Conservation (phyloP, 1,140 invertebrate species). For the Ostrea edulis region DNA sequence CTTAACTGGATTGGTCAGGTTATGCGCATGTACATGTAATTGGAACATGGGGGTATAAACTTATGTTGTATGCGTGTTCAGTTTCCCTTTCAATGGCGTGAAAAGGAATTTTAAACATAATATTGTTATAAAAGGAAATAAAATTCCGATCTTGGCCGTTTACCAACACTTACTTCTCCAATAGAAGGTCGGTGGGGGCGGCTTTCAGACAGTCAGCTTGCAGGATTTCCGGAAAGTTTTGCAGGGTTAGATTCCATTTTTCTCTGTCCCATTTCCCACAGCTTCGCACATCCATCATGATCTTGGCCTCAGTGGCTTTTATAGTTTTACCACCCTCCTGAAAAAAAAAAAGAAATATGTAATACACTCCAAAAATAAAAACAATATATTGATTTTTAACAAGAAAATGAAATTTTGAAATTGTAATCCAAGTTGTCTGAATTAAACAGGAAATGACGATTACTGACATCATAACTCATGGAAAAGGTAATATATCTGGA, state of each 20-base stretch:
- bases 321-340: slow-evolving; percentile 11
- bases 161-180: slow-evolving; percentile 46
- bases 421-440: neutral
- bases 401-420: no score
- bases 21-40: no score
- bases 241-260: slow-evolving; percentile 52
- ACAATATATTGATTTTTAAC: no score
- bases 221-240: slow-evolving; percentile 50
- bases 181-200: slow-evolving; percentile 45
- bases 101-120: neutral
- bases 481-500: no score
- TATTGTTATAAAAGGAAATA: neutral
- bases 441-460: no score
- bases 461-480: no score
- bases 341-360: neutral
- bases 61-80: no score
- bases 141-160: neutral
- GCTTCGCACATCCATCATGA: slow-evolving; percentile 47
- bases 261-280: slow-evolving; percentile 49
- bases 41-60: no score
- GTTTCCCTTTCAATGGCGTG: no score
- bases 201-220: slow-evolving; percentile 44
- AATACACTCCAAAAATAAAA: no score
- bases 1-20: no score
- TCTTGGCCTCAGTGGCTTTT: neutral